phyloP scores from a whole-genome alignment of 2,113 vertebrate species.

The Catharus bicknelli region DNA sequence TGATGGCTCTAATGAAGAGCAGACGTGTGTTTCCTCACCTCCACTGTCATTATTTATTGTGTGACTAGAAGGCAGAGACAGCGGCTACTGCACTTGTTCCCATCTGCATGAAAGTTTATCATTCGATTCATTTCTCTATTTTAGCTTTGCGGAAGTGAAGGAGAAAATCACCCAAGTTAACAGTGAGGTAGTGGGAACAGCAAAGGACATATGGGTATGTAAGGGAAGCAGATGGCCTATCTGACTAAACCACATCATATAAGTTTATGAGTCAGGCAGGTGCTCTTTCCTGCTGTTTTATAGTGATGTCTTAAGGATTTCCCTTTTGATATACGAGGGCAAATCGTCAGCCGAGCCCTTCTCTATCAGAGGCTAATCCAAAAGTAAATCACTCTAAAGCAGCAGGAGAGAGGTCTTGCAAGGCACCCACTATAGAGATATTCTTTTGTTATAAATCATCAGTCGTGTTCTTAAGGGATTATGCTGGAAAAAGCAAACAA shows the following conservation, averaged over 20 bases:
- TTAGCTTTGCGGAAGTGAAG: slow-evolving; percentile 6
- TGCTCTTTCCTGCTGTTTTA: slow-evolving; percentile 76
- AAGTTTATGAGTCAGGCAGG: slow-evolving; percentile 74
- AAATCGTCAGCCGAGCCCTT: slow-evolving; percentile 53
- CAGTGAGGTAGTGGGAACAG: background rate
- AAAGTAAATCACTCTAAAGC: slow-evolving; percentile 74
- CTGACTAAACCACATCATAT: slow-evolving; percentile 52
- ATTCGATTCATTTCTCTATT: slow-evolving; percentile 18
- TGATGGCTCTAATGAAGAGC: background rate
- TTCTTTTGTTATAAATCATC: slow-evolving; percentile 73
- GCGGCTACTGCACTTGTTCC: background rate
- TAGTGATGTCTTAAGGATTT: slow-evolving; percentile 75
- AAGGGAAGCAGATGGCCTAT: slow-evolving; percentile 70
- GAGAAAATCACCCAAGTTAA: slow-evolving; percentile 24
- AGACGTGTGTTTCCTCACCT: background rate
- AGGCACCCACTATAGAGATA: slow-evolving; percentile 33
- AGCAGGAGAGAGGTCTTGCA: slow-evolving; percentile 59
- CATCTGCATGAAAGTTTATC: slow-evolving; percentile 22
- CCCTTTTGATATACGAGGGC: slow-evolving; percentile 75
- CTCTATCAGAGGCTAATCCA: slow-evolving; percentile 65
- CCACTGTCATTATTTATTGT: background rate
- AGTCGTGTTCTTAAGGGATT: slow-evolving; percentile 59
- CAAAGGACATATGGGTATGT: slow-evolving; percentile 66
- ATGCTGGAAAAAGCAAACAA: slow-evolving; percentile 63
- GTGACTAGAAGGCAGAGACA: background rate